Evolutionary conservation across 2,888 invertebrate species (phyloP), one percentile per base, ranked within the genome.

Genomic region (Keiferia lycopersicella): DNA sequence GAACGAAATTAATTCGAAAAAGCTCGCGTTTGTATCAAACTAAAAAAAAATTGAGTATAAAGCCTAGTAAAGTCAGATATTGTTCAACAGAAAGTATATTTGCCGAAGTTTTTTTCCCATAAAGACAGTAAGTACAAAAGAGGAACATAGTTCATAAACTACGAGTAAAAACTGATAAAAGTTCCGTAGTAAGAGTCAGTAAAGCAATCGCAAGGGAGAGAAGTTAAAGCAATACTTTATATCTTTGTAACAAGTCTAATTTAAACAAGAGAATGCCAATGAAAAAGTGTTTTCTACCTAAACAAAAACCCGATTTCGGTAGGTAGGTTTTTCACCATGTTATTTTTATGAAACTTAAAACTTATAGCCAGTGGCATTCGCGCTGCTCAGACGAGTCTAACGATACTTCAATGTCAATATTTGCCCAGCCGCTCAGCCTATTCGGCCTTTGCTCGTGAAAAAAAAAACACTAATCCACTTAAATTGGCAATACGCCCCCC

Each of bases 181-280:
- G 18, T 26, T 26, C 26, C 50, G 6, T 61, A 11, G 61, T 61
- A 61, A 30, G 61, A 62, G 53, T 53, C 69, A 69, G 56, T 65
- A 59, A 62, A 70, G 69, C 78, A 73, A 77, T 76, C 73, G 75
- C 69, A 76, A 74, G 69, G 70, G 70, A 66, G 70, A 66, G 68
- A 77, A 79, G 72, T 77, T 79, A 73, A 75, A 72, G 70, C 77
- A 78, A 78, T 79, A 75, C 75, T 78, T 81, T 81, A 80, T 78
- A 75, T 78, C 73, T 76, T 74, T 73, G 75, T 73, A 74, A 70
- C 70, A 77, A 77, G 74, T 79, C 72, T 79, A 80, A 79, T 81
- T 77, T 73, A 75, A 65, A 75, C 73, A 69, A 69, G 68, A 70
- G 71, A 73, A 76, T 70, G 75, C 74, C 72, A 74, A 69, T 79